Conservation (phyloP, 30 jellyfish, hydroid and myxozoan genomes). For the Cassiopea andromeda region DNA sequence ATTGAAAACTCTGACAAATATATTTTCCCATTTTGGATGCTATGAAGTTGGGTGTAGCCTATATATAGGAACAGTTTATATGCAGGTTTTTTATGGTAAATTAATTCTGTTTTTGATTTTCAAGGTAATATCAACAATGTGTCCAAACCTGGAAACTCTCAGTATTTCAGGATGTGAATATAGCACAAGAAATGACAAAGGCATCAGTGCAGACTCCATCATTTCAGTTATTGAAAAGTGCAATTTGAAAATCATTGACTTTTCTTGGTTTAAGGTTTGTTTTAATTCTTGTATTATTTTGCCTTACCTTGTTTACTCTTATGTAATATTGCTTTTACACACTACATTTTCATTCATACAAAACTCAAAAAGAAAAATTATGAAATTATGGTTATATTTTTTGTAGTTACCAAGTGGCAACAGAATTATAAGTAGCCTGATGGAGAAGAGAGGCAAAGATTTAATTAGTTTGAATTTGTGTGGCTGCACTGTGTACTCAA, state of each 20-base stretch:
- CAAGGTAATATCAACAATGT: slow-evolving; percentile 36
- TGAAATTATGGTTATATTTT: not conserved
- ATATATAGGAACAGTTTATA: too few species aligned
- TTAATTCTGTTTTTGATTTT: too few species aligned
- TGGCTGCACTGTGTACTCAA: slow-evolving; percentile 51
- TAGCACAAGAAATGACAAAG: slow-evolving; percentile 5
- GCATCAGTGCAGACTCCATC: slow-evolving; percentile 37
- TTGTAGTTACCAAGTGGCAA: slow-evolving; percentile 9
- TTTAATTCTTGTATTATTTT: not conserved
- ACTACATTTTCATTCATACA: not conserved
- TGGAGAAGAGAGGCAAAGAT: slow-evolving; percentile 34
- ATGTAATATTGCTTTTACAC: not conserved
- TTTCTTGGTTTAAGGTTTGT: slow-evolving; percentile 62
- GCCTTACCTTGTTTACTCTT: not conserved
- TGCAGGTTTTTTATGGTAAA: too few species aligned
- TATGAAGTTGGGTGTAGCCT: too few species aligned
- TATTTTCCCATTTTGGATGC: too few species aligned
- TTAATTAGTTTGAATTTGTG: slow-evolving; percentile 42
- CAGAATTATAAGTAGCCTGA: slow-evolving; percentile 4
- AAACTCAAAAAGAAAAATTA: not conserved
- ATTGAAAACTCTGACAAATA: too few species aligned
- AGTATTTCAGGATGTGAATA: slow-evolving; percentile 38
- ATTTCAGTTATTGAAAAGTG: slow-evolving; percentile 32
- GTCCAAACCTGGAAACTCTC: slow-evolving; percentile 41
- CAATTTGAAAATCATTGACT: slow-evolving; percentile 30